Evolutionary conservation across 37 sponge, comb jelly and placozoan genomes (phyloP).

Genomic region (Geodia barretti): DNA sequence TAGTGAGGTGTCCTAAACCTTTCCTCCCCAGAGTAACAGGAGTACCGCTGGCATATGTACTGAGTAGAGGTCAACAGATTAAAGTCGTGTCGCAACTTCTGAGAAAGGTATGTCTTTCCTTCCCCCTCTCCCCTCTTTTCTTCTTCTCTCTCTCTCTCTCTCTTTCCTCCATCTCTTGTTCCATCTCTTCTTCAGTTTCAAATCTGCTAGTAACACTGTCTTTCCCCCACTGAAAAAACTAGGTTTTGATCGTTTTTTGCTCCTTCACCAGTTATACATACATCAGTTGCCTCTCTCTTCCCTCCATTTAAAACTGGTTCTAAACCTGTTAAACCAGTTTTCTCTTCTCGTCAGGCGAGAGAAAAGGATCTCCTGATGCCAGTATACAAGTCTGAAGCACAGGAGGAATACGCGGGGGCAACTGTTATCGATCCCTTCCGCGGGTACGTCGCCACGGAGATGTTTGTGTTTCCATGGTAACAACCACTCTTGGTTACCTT

Average conservation of each 20-base stretch:
- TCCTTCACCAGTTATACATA: not conserved
- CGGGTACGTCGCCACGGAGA: constrained; percentile 51
- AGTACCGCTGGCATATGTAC: constrained; percentile 93
- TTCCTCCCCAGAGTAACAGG: constrained; percentile 81
- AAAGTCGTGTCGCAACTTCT: constrained; percentile 95
- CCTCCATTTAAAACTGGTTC: not conserved
- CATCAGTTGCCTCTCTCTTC: not conserved
- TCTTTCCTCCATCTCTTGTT: not conserved
- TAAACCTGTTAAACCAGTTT: not conserved
- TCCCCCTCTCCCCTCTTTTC: not conserved
- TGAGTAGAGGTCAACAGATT: constrained; percentile 96
- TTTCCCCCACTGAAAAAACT: not conserved
- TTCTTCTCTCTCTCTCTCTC: not conserved
- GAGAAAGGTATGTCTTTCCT: constrained; percentile 49
- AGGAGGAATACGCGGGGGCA: constrained; percentile 92
- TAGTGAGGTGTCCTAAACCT: no score
- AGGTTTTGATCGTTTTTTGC: not conserved
- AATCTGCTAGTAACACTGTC: not conserved
- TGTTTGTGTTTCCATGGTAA: not conserved
- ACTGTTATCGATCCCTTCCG: constrained; percentile 94
- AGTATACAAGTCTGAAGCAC: constrained; percentile 63
- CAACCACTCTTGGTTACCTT: not conserved
- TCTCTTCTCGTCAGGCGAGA: constrained; percentile 48
- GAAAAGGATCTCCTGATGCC: constrained; percentile 93
- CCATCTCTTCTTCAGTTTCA: no score